phyloP scores from a whole-genome alignment of 2,888 invertebrate species.

The Eugnorisma glareosa region DNA sequence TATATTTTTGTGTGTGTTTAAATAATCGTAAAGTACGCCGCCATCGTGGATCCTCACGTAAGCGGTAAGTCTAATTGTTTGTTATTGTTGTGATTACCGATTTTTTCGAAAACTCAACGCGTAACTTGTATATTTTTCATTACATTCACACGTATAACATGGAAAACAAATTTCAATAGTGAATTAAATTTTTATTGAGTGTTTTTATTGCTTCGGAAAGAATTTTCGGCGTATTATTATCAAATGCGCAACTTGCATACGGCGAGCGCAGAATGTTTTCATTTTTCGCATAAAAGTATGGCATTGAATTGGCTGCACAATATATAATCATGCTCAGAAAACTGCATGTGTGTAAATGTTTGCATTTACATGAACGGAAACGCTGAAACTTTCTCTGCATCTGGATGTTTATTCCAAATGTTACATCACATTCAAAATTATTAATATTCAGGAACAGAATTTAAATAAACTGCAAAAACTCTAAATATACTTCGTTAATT shows the following conservation, averaged over 20 bases:
- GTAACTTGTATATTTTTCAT: conserved; percentile 13
- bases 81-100: conserved; percentile 60
- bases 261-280: neutral
- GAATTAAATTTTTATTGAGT: neutral
- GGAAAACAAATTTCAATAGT: neutral
- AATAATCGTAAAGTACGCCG: conserved; percentile 5
- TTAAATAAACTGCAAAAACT: neutral
- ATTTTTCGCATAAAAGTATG: neutral
- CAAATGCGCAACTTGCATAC: conserved; percentile 5
- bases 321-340: neutral
- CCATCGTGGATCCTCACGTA: conserved; percentile 85
- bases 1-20: conserved; percentile 21
- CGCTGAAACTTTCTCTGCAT: neutral
- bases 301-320: neutral
- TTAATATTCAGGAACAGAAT: neutral
- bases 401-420: neutral
- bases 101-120: conserved; percentile 38
- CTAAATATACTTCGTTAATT: neutral
- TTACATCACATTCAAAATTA: conserved; percentile 39
- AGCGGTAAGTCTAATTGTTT: conserved; percentile 77
- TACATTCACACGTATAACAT: neutral
- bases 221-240: neutral
- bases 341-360: neutral
- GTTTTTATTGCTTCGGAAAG: neutral
- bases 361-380: neutral